Evolutionary conservation across 2,797 vertebrate species (phyloP).

Genomic region (Sebastes minor): DNA sequence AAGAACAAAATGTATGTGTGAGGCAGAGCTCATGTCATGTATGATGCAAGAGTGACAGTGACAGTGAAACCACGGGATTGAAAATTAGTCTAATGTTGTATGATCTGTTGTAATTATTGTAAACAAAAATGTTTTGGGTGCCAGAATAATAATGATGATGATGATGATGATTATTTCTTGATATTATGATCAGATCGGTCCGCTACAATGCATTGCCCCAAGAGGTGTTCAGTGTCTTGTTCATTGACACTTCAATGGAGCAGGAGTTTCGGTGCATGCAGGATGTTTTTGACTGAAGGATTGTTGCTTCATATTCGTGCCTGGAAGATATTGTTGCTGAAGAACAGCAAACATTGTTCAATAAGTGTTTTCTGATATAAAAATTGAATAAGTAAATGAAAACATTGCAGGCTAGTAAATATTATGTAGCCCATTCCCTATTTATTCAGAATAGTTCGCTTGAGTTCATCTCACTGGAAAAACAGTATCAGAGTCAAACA

Average conservation of each 20-base stretch:
- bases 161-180: not conserved
- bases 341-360: not conserved
- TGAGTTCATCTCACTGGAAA: conserved; percentile 29
- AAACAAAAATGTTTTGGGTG: not conserved
- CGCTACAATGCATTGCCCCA: not conserved
- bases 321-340: not conserved
- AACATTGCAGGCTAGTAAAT: not conserved
- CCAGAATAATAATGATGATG: not conserved
- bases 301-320: not conserved
- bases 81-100: not conserved
- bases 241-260: not conserved
- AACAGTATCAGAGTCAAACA: conserved; percentile 45
- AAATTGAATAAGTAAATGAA: conserved; percentile 13
- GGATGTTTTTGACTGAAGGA: not conserved
- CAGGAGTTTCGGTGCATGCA: not conserved
- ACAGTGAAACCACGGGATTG: not conserved
- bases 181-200: not conserved
- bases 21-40: not conserved
- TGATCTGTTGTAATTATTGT: not conserved
- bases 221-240: not conserved
- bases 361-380: not conserved
- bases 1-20: not conserved
- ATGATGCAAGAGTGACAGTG: not conserved
- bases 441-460: conserved; percentile 25
- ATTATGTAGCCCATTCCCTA: not conserved